phyloP scores from a whole-genome alignment of 2,797 vertebrate genomes.

The Cuniculus paca region DNA sequence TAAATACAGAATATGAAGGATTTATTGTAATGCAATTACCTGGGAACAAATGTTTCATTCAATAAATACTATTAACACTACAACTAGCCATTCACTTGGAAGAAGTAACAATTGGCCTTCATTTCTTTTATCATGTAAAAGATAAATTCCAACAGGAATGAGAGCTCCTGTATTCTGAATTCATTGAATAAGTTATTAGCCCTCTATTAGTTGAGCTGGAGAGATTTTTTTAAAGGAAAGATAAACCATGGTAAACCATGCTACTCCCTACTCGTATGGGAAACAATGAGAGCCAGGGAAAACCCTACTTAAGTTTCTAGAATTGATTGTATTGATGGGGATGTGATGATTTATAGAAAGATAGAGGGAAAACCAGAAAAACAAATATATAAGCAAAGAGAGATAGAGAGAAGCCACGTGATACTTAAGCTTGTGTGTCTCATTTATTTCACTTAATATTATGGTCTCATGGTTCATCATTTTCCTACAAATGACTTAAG shows the following conservation, averaged over 20 bases:
- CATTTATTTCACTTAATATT: no score
- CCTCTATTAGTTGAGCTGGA: not conserved
- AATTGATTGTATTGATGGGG: not conserved
- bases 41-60: not conserved
- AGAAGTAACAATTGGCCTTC: not conserved
- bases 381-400: not conserved
- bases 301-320: not conserved
- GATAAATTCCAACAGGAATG: not conserved
- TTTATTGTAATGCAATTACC: not conserved
- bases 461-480: no score
- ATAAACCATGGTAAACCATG: not conserved
- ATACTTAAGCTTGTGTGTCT: no score
- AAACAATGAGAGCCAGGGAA: not conserved
- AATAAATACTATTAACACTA: conserved; percentile 18
- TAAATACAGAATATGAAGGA: not conserved
- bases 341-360: not conserved
- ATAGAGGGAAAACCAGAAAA: not conserved
- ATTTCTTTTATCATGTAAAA: not conserved
- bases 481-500: no score
- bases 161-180: not conserved
- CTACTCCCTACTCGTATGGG: accelerated
- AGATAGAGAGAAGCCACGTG: no score
- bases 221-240: not conserved
- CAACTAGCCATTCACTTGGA: not conserved
- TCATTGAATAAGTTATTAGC: not conserved